phyloP scores from a whole-genome alignment of 1,140 invertebrate species.

The Rhopalosiphum maidis region DNA sequence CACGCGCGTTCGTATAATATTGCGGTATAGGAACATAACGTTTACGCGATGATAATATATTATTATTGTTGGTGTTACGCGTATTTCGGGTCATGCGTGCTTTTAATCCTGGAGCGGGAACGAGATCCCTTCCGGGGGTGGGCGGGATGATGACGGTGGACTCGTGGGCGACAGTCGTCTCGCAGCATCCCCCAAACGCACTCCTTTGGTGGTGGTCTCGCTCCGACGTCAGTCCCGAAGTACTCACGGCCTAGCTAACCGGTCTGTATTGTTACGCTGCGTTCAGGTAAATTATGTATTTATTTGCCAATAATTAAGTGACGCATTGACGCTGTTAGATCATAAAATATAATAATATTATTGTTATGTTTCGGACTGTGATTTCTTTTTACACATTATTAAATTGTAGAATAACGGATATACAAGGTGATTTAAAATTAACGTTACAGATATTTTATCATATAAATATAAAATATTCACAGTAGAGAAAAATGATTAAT shows the following conservation, averaged over 20 bases:
- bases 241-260: background rate
- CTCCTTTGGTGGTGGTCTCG: background rate
- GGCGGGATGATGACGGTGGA: background rate
- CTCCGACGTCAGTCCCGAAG: background rate
- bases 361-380: background rate
- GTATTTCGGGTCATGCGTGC: conserved; percentile 39
- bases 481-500: too few relatives aligned
- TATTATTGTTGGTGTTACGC: background rate
- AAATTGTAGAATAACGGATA: too few relatives aligned
- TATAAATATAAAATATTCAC: too few relatives aligned
- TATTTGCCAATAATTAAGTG: background rate
- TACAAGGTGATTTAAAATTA: too few relatives aligned
- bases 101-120: background rate
- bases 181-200: conserved; percentile 52
- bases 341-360: background rate
- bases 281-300: background rate
- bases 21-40: background rate
- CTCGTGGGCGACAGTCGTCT: conserved; percentile 45
- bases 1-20: background rate
- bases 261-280: background rate
- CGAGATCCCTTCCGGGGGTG: background rate
- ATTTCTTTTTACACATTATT: background rate
- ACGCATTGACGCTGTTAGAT: background rate
- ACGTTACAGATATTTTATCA: too few relatives aligned
- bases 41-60: background rate